Evolutionary conservation across 2,888 invertebrate genomes (phyloP).

Genomic region (Oscheius sp.): DNA sequence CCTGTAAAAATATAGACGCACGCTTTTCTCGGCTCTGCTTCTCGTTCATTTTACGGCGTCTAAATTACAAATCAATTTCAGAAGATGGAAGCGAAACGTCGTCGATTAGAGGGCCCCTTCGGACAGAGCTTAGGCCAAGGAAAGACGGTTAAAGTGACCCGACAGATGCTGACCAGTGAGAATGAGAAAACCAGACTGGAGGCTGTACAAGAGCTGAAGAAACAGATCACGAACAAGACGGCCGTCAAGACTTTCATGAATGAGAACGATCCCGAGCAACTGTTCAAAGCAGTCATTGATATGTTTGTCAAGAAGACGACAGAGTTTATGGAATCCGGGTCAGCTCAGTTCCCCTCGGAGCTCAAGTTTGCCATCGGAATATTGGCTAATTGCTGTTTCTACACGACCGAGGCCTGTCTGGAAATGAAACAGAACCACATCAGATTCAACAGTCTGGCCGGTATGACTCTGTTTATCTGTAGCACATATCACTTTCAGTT

Average conservation of each 20-base stretch:
- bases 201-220: conserved; percentile 9
- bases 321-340: conserved; percentile 39
- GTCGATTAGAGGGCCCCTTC: not conserved
- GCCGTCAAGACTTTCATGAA: not conserved
- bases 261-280: not conserved
- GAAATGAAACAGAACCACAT: conserved; percentile 37
- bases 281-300: conserved; percentile 9
- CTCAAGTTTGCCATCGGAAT: conserved; percentile 20
- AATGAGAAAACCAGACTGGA: not conserved
- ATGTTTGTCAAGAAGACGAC: not conserved
- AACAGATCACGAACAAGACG: conserved; percentile 19
- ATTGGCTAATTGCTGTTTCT: conserved; percentile 40
- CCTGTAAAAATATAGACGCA: too few species aligned
- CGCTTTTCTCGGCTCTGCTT: too few species aligned
- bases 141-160: not conserved
- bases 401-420: conserved; percentile 31
- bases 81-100: conserved; percentile 29
- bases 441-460: conserved; percentile 11
- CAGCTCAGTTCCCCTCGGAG: conserved; percentile 37
- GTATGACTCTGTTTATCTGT: not conserved
- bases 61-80: conserved; percentile 1
- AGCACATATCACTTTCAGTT: conserved; percentile 40
- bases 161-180: not conserved
- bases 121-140: too few species aligned
- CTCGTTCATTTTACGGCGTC: too few species aligned